A percentile compares a stretch with the other conserved stretches of the same genome.
Conservation (phyloP, 1,140 invertebrate species). For the Hycleus cichorii region DNA sequence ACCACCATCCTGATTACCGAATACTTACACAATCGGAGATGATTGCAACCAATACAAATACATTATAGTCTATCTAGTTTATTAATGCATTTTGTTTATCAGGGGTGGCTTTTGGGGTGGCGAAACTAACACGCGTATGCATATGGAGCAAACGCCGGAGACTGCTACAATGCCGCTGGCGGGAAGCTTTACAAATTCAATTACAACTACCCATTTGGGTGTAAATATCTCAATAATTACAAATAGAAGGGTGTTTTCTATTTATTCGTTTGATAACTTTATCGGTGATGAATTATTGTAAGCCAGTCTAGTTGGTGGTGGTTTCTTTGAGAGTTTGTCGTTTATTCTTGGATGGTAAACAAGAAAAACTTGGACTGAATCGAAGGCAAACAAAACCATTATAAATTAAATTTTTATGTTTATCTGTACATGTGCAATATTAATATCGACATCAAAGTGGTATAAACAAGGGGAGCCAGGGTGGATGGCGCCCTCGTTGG, state of each 20-base stretch:
- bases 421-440: conserved; percentile 17
- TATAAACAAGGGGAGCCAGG: conserved; percentile 22
- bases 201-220: too few relatives aligned
- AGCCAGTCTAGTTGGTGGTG: not conserved
- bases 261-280: too few relatives aligned
- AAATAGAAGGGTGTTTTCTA: too few relatives aligned
- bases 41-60: conserved; percentile 17
- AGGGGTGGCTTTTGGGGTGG: not conserved
- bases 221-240: too few relatives aligned
- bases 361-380: conserved; percentile 5
- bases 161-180: too few relatives aligned
- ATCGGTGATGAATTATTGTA: too few relatives aligned
- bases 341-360: conserved; percentile 1
- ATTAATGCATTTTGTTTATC: not conserved
- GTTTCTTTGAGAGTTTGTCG: not conserved
- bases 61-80: not conserved
- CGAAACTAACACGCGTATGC: not conserved
- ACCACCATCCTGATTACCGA: conserved; percentile 19
- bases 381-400: conserved; percentile 11
- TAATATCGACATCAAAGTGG: conserved; percentile 23
- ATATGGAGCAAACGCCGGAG: too few relatives aligned
- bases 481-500: conserved; percentile 11
- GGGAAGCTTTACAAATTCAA: too few relatives aligned
- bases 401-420: conserved; percentile 17
- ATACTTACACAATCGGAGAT: conserved; percentile 22